Evolutionary conservation across 1,140 invertebrate genomes (phyloP).

Genomic region (Panagrolaimus sp.): DNA sequence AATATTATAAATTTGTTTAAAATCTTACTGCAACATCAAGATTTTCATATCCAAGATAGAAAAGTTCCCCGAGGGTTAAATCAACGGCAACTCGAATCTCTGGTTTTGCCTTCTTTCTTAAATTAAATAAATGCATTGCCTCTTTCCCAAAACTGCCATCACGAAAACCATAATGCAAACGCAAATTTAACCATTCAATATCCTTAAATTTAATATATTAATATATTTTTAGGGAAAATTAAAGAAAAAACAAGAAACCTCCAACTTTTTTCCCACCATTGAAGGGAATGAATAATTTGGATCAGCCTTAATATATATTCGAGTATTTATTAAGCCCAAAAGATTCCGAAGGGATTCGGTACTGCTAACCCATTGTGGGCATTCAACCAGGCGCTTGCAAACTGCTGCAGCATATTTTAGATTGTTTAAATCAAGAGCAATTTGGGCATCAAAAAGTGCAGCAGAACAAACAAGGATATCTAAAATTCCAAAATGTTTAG

Average conservation of each 20-base stretch:
- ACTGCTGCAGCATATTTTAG: neutral
- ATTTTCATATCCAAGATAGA: constrained; percentile 1
- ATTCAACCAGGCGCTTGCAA: neutral
- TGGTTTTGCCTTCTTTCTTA: neutral
- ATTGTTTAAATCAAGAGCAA: neutral
- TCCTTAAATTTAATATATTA: neutral
- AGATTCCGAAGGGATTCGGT: neutral
- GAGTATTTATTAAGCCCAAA: neutral
- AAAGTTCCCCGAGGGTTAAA: neutral
- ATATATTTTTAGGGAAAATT: too few species aligned
- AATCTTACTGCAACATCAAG: neutral
- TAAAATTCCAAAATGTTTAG: neutral
- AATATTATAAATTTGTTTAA: too few species aligned
- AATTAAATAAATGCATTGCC: neutral
- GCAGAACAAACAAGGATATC: neutral
- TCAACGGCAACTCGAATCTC: neutral
- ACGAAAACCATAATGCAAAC: neutral
- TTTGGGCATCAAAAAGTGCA: constrained; percentile 1
- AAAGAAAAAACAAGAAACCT: constrained; percentile 15
- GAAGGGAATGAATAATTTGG: neutral
- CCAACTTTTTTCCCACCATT: neutral
- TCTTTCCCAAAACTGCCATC: neutral
- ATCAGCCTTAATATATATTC: neutral
- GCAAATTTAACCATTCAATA: constrained; percentile 1
- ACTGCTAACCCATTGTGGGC: neutral